Percentiles rank a stretch among this genome's conserved stretches.
Conservation (phyloP, 2,113 vertebrate species). For the Narcine bancroftii region DNA sequence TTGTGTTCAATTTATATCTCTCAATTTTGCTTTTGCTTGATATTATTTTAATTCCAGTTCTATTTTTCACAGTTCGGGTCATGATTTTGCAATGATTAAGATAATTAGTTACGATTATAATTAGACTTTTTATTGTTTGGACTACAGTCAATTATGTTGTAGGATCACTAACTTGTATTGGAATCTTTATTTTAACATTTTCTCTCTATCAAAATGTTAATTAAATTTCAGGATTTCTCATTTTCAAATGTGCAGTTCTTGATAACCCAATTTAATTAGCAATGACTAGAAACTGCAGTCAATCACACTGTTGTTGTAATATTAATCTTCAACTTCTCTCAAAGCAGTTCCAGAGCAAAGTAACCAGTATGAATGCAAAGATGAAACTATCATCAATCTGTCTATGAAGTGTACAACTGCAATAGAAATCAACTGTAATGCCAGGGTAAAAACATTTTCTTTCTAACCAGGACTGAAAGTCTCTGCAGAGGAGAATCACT, state of each 20-base stretch:
- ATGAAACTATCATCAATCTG: not conserved
- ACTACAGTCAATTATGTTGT: not conserved
- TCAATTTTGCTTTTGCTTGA: not conserved
- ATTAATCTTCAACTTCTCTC: not conserved
- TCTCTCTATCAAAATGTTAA: not conserved
- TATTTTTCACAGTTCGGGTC: not conserved
- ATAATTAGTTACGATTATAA: not conserved
- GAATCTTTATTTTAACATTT: not conserved
- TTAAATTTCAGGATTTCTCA: not conserved
- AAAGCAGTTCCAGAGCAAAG: not conserved
- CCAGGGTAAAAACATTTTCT: no score
- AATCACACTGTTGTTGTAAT: not conserved
- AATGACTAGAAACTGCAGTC: not conserved
- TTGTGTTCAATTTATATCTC: not conserved
- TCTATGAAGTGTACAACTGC: not conserved
- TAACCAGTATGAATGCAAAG: not conserved
- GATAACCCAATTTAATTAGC: constrained; percentile 5
- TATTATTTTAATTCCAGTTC: not conserved
- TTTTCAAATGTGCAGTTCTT: not conserved
- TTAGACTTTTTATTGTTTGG: no score
- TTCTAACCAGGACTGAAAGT: not conserved
- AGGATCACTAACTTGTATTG: not conserved
- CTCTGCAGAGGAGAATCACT: not conserved
- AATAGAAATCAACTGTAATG: not conserved
- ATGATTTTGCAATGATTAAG: not conserved